phyloP scores from a whole-genome alignment of 2,797 vertebrate genomes.

The Oryzias dopingdopingensis region DNA sequence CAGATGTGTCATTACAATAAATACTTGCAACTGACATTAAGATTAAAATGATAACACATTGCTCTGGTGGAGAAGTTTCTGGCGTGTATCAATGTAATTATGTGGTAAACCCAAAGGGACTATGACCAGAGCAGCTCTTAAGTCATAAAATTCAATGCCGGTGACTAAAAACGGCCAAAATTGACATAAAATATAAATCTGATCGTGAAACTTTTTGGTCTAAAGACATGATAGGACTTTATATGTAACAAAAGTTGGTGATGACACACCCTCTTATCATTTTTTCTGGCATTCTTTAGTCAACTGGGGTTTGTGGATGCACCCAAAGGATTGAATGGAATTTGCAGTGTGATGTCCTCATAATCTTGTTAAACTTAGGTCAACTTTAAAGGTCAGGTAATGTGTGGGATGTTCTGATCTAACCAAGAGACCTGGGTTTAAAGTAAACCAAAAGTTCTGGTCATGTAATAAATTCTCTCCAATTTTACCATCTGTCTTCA shows the following conservation, averaged over 20 bases:
- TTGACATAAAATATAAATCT: conserved; percentile 5
- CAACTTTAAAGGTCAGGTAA: conserved; percentile 44
- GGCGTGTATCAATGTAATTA: background rate
- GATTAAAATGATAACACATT: background rate
- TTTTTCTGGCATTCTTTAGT: conserved; percentile 24
- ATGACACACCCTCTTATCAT: background rate
- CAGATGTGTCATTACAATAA: background rate
- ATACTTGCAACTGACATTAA: background rate
- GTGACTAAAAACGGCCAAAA: background rate
- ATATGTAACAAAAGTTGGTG: background rate
- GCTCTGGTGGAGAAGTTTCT: background rate
- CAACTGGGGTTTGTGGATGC: conserved; percentile 9
- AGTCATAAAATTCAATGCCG: rapidly evolving
- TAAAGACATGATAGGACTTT: conserved; percentile 16
- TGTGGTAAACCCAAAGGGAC: background rate
- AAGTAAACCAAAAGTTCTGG: too few species aligned
- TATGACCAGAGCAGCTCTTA: background rate
- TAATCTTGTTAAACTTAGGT: conserved; percentile 10
- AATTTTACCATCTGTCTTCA: too few species aligned
- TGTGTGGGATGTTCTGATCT: conserved; percentile 26
- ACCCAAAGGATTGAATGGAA: conserved; percentile 25
- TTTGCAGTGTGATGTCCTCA: conserved; percentile 41
- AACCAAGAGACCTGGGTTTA: background rate
- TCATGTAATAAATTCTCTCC: too few species aligned
- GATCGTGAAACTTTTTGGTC: background rate